phyloP scores from a whole-genome alignment of 2,888 invertebrate genomes.

The Caenorhabditis sp. region DNA sequence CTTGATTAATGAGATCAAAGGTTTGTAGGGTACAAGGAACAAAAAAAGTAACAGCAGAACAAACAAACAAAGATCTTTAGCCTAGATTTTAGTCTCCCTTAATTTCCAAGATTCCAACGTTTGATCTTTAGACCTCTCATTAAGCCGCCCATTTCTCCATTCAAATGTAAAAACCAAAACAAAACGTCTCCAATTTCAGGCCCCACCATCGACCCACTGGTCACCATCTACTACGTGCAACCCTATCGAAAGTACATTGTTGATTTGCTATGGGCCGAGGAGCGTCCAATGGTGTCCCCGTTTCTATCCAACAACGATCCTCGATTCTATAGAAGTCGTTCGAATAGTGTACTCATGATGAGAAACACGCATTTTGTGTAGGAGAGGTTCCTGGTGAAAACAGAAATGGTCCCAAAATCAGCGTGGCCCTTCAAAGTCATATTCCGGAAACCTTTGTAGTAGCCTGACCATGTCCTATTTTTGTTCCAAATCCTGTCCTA shows the following conservation, averaged over 20 bases:
- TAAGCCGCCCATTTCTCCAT: not conserved
- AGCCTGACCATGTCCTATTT: too few relatives aligned
- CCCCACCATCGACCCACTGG: conserved; percentile 61
- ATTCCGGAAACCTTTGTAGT: too few relatives aligned
- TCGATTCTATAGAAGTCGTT: conserved; percentile 48
- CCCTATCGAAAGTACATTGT: conserved; percentile 65
- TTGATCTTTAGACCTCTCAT: conserved; percentile 1
- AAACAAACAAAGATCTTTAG: too few relatives aligned
- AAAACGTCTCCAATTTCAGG: conserved; percentile 40
- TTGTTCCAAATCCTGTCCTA: too few relatives aligned
- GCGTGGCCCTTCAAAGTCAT: too few relatives aligned
- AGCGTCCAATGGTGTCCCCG: conserved; percentile 50
- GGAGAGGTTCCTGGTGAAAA: not conserved
- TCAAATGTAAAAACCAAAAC: conserved; percentile 6
- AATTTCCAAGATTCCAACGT: not conserved
- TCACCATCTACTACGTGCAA: conserved; percentile 69
- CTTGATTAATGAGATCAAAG: not conserved
- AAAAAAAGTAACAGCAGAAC: not conserved
- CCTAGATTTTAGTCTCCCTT: not conserved
- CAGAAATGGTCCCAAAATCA: too few relatives aligned
- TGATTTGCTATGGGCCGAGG: conserved; percentile 51
- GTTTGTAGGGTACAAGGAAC: not conserved
- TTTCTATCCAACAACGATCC: conserved; percentile 42
- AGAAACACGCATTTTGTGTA: conserved; percentile 56
- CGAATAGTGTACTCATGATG: conserved; percentile 62